Base-by-base conservation (phyloP, 2,888 invertebrate species). In the Yponomeuta plumbellus region DNA sequence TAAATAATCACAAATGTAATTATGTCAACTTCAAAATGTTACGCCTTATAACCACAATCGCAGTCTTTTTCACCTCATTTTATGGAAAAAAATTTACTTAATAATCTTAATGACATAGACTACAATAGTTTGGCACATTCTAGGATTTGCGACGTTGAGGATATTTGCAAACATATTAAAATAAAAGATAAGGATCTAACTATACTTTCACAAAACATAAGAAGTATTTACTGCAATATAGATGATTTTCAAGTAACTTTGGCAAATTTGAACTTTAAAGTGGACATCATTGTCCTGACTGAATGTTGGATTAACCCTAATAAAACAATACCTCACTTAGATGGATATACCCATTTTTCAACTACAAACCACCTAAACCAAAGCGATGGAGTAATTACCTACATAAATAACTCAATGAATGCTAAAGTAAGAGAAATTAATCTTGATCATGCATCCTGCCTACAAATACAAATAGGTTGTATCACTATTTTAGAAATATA, bases 131-230 rank as follows among this genome's bases (percentile, higher is more conserved):
- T 56, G 17, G 56, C 56, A 56, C 20, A 20, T 8, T 56, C 56
- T 56, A 56, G 20, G 3, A 26, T 26, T 26, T 62, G 62, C 39
- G 26, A 62, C 26, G 20, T 62, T n/a, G 26, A 11, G 17, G 62
- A 62, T 13, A 13, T 62, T n/a, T 13, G 13, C 13, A 23, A 62
- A 23, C 39, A 62, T 62, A 62, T 39, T 21, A 23, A 34, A 26
- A 62, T 62, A 26, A 34, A 62, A 62, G 39, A 62, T 13, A 13
- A 62, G 13, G 62, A 62, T 34, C 26, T 39, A 26, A 26, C 39
- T 26, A 62, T 62, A 13, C 17, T 62, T 6, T 62, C 62, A 26
- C 62, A 62, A 39, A 62, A 62, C 26, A 62, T 62, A 17, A n/a
- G 62, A 13, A 62, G 62, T 21, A 62, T 62, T 34, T 62, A 26